These are phyloP conservation scores for Diadema setosum DNA, from an alignment of 35 echinoderm and acorn worm genomes.

Conservation along the genomic window DNA sequence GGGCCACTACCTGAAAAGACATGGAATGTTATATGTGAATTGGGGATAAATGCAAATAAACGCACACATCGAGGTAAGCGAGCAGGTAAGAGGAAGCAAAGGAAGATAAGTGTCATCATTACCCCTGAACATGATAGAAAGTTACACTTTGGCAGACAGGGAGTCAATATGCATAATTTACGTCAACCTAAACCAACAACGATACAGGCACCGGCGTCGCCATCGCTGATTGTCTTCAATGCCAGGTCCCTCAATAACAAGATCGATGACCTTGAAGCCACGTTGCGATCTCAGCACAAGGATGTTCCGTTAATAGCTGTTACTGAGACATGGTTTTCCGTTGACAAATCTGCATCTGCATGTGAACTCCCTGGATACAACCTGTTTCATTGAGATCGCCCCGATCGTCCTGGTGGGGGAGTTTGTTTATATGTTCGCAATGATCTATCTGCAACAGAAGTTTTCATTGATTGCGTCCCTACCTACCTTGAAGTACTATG, in stretches of 20 bases:
- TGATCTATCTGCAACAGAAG: background rate
- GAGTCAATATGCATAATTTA: too few relatives aligned
- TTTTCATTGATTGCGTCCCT: background rate
- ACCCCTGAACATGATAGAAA: too few relatives aligned
- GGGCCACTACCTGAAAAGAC: too few relatives aligned
- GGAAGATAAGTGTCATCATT: too few relatives aligned
- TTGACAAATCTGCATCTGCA: background rate
- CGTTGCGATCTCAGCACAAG: background rate
- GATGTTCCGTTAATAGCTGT: background rate
- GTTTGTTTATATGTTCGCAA: background rate
- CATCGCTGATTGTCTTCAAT: too few relatives aligned
- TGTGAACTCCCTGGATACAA: background rate
- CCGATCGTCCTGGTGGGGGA: background rate
- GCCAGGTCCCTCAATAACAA: conserved; percentile 9
- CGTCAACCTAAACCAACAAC: too few relatives aligned
- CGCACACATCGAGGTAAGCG: too few relatives aligned
- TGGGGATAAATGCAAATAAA: too few relatives aligned
- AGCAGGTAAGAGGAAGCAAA: too few relatives aligned
- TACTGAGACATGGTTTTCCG: conserved; percentile 5
- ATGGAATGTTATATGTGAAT: too few relatives aligned
- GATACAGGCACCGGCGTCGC: too few relatives aligned
- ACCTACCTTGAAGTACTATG: background rate
- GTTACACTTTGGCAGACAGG: too few relatives aligned
- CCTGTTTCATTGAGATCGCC: background rate
- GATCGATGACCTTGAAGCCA: background rate